Conservation (phyloP, 2,888 invertebrate species). For the Stenolophus ochropezus region DNA sequence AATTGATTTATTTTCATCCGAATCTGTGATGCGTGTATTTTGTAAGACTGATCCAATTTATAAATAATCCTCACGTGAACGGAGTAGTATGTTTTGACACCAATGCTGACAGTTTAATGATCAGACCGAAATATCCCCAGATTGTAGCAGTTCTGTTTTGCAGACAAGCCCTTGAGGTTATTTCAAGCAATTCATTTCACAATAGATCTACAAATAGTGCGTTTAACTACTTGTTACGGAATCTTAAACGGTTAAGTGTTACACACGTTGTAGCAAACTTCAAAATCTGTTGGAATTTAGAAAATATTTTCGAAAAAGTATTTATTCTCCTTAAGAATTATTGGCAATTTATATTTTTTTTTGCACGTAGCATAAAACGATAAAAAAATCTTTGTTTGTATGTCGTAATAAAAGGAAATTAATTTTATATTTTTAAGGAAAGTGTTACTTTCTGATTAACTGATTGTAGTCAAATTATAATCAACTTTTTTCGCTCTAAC, state of each 20-base stretch:
- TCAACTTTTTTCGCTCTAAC: too few species aligned
- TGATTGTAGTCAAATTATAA: too few species aligned
- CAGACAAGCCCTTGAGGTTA: constrained; percentile 12
- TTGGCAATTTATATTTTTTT: too few species aligned
- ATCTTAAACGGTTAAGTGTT: neutral
- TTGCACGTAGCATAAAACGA: too few species aligned
- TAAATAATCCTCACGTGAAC: neutral
- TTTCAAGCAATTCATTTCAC: constrained; percentile 21
- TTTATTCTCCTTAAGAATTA: too few species aligned
- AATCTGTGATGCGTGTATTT: neutral
- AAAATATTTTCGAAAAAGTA: too few species aligned
- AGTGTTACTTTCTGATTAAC: too few species aligned
- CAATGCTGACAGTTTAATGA: constrained; percentile 4
- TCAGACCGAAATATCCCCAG: neutral
- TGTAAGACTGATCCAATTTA: neutral
- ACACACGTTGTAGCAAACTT: neutral
- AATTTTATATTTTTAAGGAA: too few species aligned
- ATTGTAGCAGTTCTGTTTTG: neutral
- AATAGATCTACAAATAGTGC: neutral
- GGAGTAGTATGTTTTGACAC: constrained; percentile 9
- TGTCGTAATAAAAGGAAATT: too few species aligned
- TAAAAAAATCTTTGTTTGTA: too few species aligned
- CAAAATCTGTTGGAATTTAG: too few species aligned
- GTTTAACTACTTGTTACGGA: neutral
- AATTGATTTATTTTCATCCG: neutral